phyloP scores from a whole-genome alignment of 2,888 invertebrate species.

The Pammene fasciana region DNA sequence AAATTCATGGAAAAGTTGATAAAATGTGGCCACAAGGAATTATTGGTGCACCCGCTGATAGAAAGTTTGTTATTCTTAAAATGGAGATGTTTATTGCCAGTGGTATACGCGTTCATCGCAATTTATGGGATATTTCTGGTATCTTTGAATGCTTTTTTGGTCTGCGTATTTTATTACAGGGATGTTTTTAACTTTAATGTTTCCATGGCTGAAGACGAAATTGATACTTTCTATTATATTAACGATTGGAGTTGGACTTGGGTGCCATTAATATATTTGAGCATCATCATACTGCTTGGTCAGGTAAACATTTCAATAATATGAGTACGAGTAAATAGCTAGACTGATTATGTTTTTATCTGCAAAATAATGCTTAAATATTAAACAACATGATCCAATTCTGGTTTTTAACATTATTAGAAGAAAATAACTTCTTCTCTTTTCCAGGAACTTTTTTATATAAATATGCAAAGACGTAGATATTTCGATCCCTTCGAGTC shows the following conservation, averaged over 20 bases:
- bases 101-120: neutral
- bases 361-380: neutral
- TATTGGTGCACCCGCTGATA: neutral
- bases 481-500: slow-evolving; percentile 8
- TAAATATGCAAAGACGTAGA: slow-evolving; percentile 10
- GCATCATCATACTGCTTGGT: neutral
- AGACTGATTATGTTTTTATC: no score
- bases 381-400: no score
- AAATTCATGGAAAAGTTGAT: slow-evolving; percentile 14
- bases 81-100: neutral
- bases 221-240: neutral
- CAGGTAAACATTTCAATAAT: slow-evolving; percentile 1
- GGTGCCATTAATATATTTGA: neutral
- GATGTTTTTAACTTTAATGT: neutral
- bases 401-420: no score
- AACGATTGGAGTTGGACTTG: neutral
- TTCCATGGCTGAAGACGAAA: neutral
- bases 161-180: neutral
- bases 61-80: neutral
- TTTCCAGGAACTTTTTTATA: slow-evolving; percentile 24
- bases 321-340: neutral
- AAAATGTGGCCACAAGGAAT: slow-evolving; percentile 9
- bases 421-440: neutral
- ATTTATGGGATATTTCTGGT: slow-evolving; percentile 9
- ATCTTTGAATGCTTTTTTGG: slow-evolving; percentile 5